Evolutionary conservation across 2,797 vertebrate species (phyloP), one percentile per base, ranked within the genome.

Genomic region (Pipistrellus pipistrellus): DNA sequence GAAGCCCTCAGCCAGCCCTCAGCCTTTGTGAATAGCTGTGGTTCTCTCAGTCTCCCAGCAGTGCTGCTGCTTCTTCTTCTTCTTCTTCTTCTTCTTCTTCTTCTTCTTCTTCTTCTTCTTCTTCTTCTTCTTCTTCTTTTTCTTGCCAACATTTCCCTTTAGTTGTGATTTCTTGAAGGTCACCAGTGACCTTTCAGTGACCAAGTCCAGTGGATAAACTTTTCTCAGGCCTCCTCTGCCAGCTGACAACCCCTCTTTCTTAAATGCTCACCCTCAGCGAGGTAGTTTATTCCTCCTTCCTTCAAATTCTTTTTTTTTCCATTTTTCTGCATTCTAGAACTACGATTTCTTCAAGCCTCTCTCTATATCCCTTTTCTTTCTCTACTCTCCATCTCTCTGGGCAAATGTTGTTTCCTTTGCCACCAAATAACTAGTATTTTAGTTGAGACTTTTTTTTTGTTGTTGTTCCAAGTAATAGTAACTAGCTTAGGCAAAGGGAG

Each of bases 141-240:
- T 9, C 53, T 44, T 44, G 51, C 51, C 75, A 88, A n/a, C 4
- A 27, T 32, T 68, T 81, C 18, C 78, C 83, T 82, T 21, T 72
- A 46, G 46, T 4, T 94, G 81, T 84, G 71, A 44, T 92, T 80
- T 92, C 57, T 90, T 62, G 21, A 93, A 72, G 62, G 48, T 78
- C 30, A 86, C 41, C 21, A 69, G 25, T 75, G 75, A 78, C 30
- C 62, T 92, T 75, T 77, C 48, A 86, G 69, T 44, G 64, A 73
- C 78, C 80, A 86, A 64, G n/a, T 83, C 57, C n/a, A 57, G 44
- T 41, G 85, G 14, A n/a, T 62, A 6, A 30, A 62, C 44, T 76
- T 75, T 83, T 62, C 48, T 72, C 57, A 35, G 59, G 57, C n/a
- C n/a, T 82, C 32, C 18, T 59, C 27, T 76, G 91, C 59, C 38